Base-by-base conservation (phyloP, 2,113 vertebrate genomes). In the Thamnaconus septentrionalis region DNA sequence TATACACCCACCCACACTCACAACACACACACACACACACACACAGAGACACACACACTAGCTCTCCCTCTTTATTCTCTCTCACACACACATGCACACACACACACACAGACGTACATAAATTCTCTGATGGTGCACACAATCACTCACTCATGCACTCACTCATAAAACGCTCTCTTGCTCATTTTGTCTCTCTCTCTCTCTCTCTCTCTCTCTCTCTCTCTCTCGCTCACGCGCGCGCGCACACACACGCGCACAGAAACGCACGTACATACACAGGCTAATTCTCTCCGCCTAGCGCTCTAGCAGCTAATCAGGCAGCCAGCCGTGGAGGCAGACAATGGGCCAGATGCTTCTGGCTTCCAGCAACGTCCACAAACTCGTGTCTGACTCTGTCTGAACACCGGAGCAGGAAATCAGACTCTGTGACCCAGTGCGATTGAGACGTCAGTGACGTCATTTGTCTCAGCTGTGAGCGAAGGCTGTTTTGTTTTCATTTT, bases 271-370 rank as follows among this genome's bases (percentile, higher is more conserved):
- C 64, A 42, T 51, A 41, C 41, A 52, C 4, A 71, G 65, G 18
- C 60, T 84, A 68, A 81, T 83, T 79, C 63, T 79, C 54, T 61
- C 48, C 55, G 64, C 73, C 42, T 69, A 65, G 60, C 63, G 67
- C 55, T 60, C 56, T 72, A 66, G 82, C 77, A 79, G 83, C 87
- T 86, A 83, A 89, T 86, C 78, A 81, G 76, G 76, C 83, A 85
- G 71, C 80, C 81, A 80, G 81, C 82, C 84, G 62, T 77, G 71
- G 76, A 71, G 59, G 60, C 73, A 84, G 73, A 88, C 86, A 87
- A 85, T 80, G 53, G 78, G 75, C 83, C 88, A 88, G 84, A 85
- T 88, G 86, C 81, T 85, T 72, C 61, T 76, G 75, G 88, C 81
- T 85, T 59, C 73, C 59, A 78, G 76, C 78, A 75, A 75, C 81